Percentiles rank a stretch among this genome's conserved stretches.
These are phyloP conservation scores for Melinopterus prodromus DNA, from an alignment of 2,888 invertebrate species.

Conservation along the genomic window DNA sequence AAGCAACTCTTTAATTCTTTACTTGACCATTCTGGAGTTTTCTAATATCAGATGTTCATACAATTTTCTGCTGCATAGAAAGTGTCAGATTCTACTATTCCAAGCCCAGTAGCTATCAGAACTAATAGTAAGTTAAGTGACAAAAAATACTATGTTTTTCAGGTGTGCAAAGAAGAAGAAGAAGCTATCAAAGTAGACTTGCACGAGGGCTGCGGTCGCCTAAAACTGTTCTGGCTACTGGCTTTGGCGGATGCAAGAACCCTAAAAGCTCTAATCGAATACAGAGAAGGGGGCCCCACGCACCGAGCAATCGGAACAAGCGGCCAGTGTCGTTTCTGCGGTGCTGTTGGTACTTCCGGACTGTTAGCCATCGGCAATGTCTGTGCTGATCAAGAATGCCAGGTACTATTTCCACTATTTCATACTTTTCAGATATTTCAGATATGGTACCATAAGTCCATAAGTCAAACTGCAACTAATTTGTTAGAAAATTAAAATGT, in stretches of 20 bases:
- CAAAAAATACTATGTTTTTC: constrained; percentile 11
- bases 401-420: constrained; percentile 62
- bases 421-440: constrained; percentile 19
- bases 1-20: too few species aligned
- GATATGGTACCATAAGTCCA: too few species aligned
- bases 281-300: constrained; percentile 72
- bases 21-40: too few species aligned
- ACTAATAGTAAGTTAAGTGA: too few species aligned
- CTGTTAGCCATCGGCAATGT: constrained; percentile 91
- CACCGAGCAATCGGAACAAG: constrained; percentile 55
- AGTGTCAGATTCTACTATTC: too few species aligned
- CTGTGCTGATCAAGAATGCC: constrained; percentile 93
- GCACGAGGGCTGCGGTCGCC: constrained; percentile 96
- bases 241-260: constrained; percentile 93
- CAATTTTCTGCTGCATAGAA: too few species aligned
- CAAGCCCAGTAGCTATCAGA: too few species aligned
- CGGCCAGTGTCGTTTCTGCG: constrained; percentile 92
- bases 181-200: constrained; percentile 95
- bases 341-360: constrained; percentile 82
- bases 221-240: constrained; percentile 94
- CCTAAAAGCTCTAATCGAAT: constrained; percentile 89
- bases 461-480: too few species aligned
- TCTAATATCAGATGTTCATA: too few species aligned
- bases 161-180: constrained; percentile 95
- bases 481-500: too few species aligned